phyloP scores from a whole-genome alignment of 2,888 invertebrate species.

The Limnephilus lunatus region DNA sequence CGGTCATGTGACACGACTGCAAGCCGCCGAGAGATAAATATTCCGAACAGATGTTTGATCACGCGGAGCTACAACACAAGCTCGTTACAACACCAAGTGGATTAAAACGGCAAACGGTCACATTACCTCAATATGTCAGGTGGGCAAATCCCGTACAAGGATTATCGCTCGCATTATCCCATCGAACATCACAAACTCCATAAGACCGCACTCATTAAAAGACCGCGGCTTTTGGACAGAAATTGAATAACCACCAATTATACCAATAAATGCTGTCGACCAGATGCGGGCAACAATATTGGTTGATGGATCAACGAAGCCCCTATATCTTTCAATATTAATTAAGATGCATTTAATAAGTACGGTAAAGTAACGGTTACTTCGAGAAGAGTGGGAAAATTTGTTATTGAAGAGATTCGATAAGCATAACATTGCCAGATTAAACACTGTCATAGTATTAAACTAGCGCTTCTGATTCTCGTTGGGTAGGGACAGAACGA shows the following conservation, averaged over 20 bases:
- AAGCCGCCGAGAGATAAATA: constrained; percentile 17
- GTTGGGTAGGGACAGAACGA: not conserved
- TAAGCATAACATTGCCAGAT: not conserved
- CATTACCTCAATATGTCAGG: constrained; percentile 56
- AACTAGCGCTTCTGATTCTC: not conserved
- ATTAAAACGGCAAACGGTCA: constrained; percentile 43
- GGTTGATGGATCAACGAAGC: not conserved
- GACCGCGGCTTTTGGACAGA: constrained; percentile 13
- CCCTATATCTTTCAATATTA: constrained; percentile 46
- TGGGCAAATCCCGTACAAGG: constrained; percentile 39
- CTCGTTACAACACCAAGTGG: constrained; percentile 43
- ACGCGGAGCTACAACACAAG: constrained; percentile 9
- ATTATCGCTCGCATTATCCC: constrained; percentile 26
- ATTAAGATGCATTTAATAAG: constrained; percentile 27
- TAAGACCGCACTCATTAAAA: not conserved
- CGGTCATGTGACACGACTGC: constrained; percentile 47
- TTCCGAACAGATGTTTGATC: constrained; percentile 55
- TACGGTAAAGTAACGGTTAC: not conserved
- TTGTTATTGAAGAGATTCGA: not conserved
- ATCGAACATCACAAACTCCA: not conserved
- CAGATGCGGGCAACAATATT: constrained; percentile 49
- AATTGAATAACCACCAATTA: constrained; percentile 47
- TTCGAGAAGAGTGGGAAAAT: not conserved
- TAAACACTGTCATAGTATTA: constrained; percentile 4
- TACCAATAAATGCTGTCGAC: constrained; percentile 39